Conservation (phyloP, 2,113 vertebrate genomes). For the Cyphomyrus plagiostoma region DNA sequence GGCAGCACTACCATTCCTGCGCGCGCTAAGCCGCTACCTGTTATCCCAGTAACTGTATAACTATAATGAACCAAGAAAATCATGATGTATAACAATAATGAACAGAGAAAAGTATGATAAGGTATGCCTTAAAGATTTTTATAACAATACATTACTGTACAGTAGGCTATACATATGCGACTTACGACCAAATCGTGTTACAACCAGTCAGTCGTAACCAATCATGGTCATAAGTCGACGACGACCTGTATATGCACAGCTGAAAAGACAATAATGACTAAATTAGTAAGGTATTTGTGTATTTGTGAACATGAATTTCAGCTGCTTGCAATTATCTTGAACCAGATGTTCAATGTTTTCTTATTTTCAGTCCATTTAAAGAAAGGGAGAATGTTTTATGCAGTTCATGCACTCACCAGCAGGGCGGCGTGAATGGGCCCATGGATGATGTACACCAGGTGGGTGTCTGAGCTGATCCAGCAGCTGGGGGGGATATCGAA, state of each 20-base stretch:
- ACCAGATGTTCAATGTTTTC: background rate
- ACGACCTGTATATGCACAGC: background rate
- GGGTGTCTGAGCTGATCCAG: slow-evolving; percentile 80
- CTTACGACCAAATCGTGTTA: no score
- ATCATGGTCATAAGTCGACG: no score
- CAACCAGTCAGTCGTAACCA: no score
- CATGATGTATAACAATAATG: no score
- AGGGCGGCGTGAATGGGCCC: slow-evolving; percentile 85
- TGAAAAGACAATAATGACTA: background rate
- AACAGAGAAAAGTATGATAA: no score
- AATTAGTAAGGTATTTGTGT: background rate
- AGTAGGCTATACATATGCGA: no score
- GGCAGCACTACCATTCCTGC: no score
- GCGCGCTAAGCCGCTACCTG: no score
- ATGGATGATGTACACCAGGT: slow-evolving; percentile 84
- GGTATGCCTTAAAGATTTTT: no score
- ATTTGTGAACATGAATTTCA: slow-evolving; percentile 5
- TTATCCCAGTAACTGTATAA: no score
- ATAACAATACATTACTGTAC: no score
- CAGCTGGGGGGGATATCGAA: slow-evolving; percentile 64
- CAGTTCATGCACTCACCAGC: slow-evolving; percentile 61
- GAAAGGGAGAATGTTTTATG: background rate
- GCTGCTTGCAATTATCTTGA: background rate
- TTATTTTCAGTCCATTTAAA: background rate
- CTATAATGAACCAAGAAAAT: no score